Conservation (phyloP, 1,140 invertebrate genomes). For the Achroia grisella region DNA sequence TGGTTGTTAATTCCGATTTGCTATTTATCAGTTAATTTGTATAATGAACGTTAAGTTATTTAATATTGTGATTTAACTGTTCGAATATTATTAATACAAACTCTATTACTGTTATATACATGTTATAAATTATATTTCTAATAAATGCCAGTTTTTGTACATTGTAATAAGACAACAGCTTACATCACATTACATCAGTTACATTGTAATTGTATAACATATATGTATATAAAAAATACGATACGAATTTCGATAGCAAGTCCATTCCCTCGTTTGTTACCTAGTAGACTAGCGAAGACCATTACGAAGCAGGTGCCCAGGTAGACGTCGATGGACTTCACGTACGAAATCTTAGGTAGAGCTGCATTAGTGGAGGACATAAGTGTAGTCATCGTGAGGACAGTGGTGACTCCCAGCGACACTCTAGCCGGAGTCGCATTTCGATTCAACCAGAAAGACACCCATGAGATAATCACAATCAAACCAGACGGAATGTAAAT, state of each 20-base stretch:
- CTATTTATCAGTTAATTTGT: too few species aligned
- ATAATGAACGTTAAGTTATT: too few species aligned
- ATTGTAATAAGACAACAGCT: too few species aligned
- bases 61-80: too few species aligned
- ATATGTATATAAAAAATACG: too few species aligned
- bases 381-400: slow-evolving; percentile 98
- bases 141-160: too few species aligned
- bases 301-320: slow-evolving; percentile 98
- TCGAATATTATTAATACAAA: too few species aligned
- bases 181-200: too few species aligned
- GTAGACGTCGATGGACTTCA: slow-evolving; percentile 99
- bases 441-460: slow-evolving; percentile 94
- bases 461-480: slow-evolving; percentile 99
- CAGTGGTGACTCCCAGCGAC: slow-evolving; percentile 96
- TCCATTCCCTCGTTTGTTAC: slow-evolving; percentile 72
- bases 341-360: slow-evolving; percentile 98
- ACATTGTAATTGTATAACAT: too few species aligned
- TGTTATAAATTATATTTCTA: too few species aligned
- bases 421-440: slow-evolving; percentile 98
- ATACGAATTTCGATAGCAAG: not conserved
- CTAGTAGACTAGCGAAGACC: slow-evolving; percentile 94
- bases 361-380: slow-evolving; percentile 99
- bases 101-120: too few species aligned
- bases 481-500: slow-evolving; percentile 99
- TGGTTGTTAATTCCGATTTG: too few species aligned